Evolutionary conservation across 2,888 invertebrate species (phyloP), one percentile per base, ranked within the genome.

Genomic region (Strigamia maritima): DNA sequence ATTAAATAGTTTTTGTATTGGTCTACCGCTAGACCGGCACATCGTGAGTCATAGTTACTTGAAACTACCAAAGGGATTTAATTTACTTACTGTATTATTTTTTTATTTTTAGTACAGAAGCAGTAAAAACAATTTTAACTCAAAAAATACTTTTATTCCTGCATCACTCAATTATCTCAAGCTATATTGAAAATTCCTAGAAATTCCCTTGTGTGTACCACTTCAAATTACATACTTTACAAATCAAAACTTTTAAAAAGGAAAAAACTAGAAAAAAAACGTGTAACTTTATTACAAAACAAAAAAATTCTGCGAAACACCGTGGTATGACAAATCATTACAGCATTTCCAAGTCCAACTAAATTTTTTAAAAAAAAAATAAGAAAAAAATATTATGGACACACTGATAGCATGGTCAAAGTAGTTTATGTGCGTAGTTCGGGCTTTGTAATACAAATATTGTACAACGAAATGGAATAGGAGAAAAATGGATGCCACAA

Each of bases 131-230:
- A 24, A 24, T 28, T 70, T 70, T 70, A 70, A 70, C 70, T 70
- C 70, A 70, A 70, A 70, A 70, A 70, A 70, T 70, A 70, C 28
- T 28, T 70, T 70, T 70, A 70, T 70, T 70, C 70, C 26, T 28
- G 70, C 70, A 16, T 70, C 70, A 70, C n/a, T 26, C 70, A 70
- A 70, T 70, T 70, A 28, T 70, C 24, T 24, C 54, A 54, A n/a
- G n/a, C 70, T 70, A 70, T 28, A 28, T 26, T 70, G 24, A 28
- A 70, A 70, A 70, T 70, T 70, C 54, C 70, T 70, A 28, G 2
- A 70, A 70, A 70, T 70, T 70, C 28, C 70, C n/a, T 26, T 28
- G 14, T 26, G 16, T 28, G 16, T 54, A 54, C n/a, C 54, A 54
- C 19, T n/a, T 54, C 54, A 54, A 54, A 54, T 54, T 54, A 54